Conservation (phyloP, 2,797 vertebrate species). For the Melopsittacus undulatus region DNA sequence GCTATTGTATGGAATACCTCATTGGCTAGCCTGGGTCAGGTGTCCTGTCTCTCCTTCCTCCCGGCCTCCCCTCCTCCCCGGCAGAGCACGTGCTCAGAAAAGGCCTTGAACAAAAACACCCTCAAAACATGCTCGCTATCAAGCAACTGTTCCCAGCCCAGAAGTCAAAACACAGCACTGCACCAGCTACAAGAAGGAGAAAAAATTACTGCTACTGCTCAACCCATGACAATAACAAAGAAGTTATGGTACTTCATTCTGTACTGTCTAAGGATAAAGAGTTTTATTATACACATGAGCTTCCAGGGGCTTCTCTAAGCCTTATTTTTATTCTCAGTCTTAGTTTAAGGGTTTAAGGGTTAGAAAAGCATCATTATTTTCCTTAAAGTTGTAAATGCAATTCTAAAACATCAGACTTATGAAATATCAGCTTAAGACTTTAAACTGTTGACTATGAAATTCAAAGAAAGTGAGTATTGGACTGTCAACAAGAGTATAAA, state of each 20-base stretch:
- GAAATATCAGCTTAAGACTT: slow-evolving; percentile 48
- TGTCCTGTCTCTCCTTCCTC: too few relatives aligned
- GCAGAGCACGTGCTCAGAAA: too few relatives aligned
- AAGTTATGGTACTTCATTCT: not conserved
- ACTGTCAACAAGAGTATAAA: slow-evolving; percentile 42
- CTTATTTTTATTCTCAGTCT: not conserved
- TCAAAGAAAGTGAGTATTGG: slow-evolving; percentile 15
- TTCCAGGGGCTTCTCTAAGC: not conserved
- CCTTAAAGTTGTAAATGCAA: slow-evolving; percentile 7
- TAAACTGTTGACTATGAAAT: slow-evolving; percentile 34
- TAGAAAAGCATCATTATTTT: not conserved
- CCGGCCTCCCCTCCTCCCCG: too few relatives aligned
- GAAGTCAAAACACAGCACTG: too few relatives aligned
- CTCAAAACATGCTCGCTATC: too few relatives aligned
- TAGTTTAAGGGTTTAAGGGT: not conserved
- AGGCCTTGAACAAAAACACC: too few relatives aligned
- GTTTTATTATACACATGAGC: not conserved
- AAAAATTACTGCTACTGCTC: too few relatives aligned
- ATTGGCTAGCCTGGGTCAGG: too few relatives aligned
- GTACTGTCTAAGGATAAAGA: not conserved
- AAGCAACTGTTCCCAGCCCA: too few relatives aligned
- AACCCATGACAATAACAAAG: too few relatives aligned
- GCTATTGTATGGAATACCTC: too few relatives aligned
- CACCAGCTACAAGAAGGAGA: too few relatives aligned
- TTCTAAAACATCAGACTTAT: slow-evolving; percentile 6